A percentile compares a stretch with the other conserved stretches of the same genome.
phyloP scores from a whole-genome alignment of 2,888 invertebrate genomes.

The Drosophila neotestacea region DNA sequence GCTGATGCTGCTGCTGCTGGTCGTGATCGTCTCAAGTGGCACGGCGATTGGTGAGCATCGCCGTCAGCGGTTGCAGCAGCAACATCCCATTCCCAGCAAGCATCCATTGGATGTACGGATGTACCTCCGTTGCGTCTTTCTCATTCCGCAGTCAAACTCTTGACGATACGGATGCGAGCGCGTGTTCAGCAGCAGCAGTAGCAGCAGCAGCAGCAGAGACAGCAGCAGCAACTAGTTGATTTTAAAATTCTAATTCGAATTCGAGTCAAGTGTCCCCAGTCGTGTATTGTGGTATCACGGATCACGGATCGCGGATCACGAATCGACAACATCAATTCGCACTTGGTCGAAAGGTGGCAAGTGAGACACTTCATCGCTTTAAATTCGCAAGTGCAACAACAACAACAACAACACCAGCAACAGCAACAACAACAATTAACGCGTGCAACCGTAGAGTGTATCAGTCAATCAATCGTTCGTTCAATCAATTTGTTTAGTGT shows the following conservation, averaged over 20 bases:
- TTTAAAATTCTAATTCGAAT: conserved; percentile 19
- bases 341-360: conserved; percentile 77
- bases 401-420: conserved; percentile 47
- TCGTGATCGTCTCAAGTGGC: conserved; percentile 51
- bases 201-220: conserved; percentile 8
- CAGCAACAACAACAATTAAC: conserved; percentile 60
- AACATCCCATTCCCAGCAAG: conserved; percentile 15
- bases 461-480: conserved; percentile 66
- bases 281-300: conserved; percentile 20
- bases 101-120: conserved; percentile 49
- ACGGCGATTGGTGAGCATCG: conserved; percentile 50
- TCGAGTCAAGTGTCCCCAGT: conserved; percentile 32
- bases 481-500: conserved; percentile 54
- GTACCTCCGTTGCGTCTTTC: conserved; percentile 25
- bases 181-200: conserved; percentile 37
- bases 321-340: conserved; percentile 62
- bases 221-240: not conserved
- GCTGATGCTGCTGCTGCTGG: conserved; percentile 34
- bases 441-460: conserved; percentile 49
- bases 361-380: conserved; percentile 78
- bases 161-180: conserved; percentile 68
- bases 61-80: conserved; percentile 21
- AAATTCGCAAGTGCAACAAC: conserved; percentile 49
- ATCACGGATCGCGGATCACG: conserved; percentile 21
- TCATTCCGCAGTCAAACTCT: conserved; percentile 80